Evolutionary conservation across 2,888 invertebrate species (phyloP).

Genomic region (Rhimphoctona megacephalus): DNA sequence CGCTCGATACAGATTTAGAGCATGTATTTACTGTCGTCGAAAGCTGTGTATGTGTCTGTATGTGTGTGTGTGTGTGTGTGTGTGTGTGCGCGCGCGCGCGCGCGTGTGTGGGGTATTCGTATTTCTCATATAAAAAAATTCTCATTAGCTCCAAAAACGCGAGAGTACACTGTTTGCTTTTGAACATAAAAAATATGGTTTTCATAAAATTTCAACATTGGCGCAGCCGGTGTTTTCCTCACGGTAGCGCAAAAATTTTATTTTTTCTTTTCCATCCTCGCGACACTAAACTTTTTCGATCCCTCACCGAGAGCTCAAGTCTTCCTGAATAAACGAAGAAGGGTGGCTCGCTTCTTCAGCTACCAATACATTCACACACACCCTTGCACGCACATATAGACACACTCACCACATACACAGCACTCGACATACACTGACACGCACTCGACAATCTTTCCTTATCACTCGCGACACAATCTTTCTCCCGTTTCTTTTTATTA

Average conservation of each 20-base stretch:
- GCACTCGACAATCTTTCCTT: constrained; percentile 39
- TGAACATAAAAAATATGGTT: background rate
- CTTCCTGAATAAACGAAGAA: constrained; percentile 60
- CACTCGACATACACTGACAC: constrained; percentile 24
- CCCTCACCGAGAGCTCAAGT: constrained; percentile 40
- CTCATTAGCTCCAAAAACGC: constrained; percentile 26
- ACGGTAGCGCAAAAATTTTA: background rate
- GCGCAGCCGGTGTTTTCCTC: constrained; percentile 4
- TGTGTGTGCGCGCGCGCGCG: background rate
- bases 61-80: background rate
- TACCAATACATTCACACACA: constrained; percentile 52
- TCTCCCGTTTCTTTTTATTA: constrained; percentile 32
- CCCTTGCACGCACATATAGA: background rate
- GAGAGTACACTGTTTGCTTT: constrained; percentile 11
- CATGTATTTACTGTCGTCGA: constrained; percentile 17
- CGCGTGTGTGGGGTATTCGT: background rate
- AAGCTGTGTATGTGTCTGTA: background rate
- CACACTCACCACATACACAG: too few relatives aligned
- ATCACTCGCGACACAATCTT: constrained; percentile 33
- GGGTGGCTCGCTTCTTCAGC: constrained; percentile 67
- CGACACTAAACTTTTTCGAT: constrained; percentile 61
- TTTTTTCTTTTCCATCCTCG: constrained; percentile 34
- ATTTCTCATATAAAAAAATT: constrained; percentile 21
- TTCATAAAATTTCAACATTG: constrained; percentile 4
- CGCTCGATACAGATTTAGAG: constrained; percentile 9